Base-by-base conservation (phyloP, 2,888 invertebrate genomes). In the Punctoribates punctum region DNA sequence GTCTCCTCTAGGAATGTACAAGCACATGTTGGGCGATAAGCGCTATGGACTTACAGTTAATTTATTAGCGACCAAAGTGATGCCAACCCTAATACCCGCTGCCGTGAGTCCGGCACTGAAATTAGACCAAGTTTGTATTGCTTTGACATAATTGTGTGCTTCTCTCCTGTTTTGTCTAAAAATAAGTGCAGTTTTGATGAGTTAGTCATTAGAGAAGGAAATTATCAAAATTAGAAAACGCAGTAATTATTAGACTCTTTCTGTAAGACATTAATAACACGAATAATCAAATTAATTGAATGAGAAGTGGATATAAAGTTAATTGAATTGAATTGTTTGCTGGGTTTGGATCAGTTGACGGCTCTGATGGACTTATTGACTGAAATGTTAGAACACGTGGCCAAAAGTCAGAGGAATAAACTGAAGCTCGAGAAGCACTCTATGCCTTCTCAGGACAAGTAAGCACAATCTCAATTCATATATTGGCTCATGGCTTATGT, bases 11-110 rank as follows among this genome's bases (percentile, higher is more conserved):
- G 96, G 91, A 85, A 93, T 96, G 82, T 96, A 96, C 86, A 90
- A 92, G 82, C 88, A 91, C 82, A 90, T 96, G 90, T 87, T 96
- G 81, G 88, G 89, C 83, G 95, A 96, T 85, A 92, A 91, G 84
- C 92, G 90, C 83, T 96, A 92, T 84, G 95, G 94, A 57, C 86
- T 97, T 80, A 92, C 92, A 4, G 90, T 94, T 72, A 93, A 91
- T 83, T 87, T 95, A 81, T 92, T 97, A 90, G 96, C 96, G 9
- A 94, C 93, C 15, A 90, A 92, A 83, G 93, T 96, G 82, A 91
- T 97, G 88, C 97, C 96, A 9, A 89, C 92, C 17, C 87, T 97
- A 75, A 89, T 95, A 77, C 96, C 96, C 25, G 94, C 94, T 83
- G 92, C 94, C 0, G 91, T 96, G 77, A 96, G 95, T 85, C 93